These are phyloP conservation scores for Oryzias woworae DNA, from an alignment of 2,113 vertebrate species.

Conservation along the genomic window DNA sequence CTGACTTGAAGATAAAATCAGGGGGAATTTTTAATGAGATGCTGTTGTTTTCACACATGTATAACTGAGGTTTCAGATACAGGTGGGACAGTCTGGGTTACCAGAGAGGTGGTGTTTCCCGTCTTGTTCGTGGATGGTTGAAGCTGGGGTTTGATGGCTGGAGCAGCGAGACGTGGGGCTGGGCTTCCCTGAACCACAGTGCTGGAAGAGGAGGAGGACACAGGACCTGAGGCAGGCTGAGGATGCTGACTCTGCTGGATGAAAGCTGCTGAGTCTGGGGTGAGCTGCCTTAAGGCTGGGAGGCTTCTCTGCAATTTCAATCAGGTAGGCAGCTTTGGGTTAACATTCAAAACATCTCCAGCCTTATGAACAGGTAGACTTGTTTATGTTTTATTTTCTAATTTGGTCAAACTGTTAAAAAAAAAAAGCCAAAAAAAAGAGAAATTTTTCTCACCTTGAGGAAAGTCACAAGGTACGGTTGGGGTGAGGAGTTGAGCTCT, in stretches of 20 bases:
- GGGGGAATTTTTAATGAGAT: too few species aligned
- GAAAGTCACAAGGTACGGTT: slow-evolving; percentile 99
- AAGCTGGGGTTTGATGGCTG: slow-evolving; percentile 84
- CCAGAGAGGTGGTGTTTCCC: slow-evolving; percentile 83
- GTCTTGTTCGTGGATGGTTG: slow-evolving; percentile 86
- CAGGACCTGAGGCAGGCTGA: slow-evolving; percentile 79
- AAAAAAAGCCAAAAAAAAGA: background rate
- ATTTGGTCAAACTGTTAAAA: background rate
- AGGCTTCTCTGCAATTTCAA: slow-evolving; percentile 86
- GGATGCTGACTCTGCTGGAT: slow-evolving; percentile 94
- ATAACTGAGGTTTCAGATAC: background rate
- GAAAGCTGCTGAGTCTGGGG: slow-evolving; percentile 92
- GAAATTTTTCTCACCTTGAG: slow-evolving; percentile 83
- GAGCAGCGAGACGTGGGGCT: slow-evolving; percentile 61
- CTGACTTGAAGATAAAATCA: too few species aligned
- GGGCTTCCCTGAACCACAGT: slow-evolving; percentile 56
- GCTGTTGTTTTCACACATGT: too few species aligned
- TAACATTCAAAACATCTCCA: background rate
- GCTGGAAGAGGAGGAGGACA: slow-evolving; percentile 65
- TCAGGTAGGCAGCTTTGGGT: background rate
- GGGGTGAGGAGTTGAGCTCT: slow-evolving; percentile 97
- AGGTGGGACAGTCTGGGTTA: slow-evolving; percentile 35
- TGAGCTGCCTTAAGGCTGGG: slow-evolving; percentile 94
- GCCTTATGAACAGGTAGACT: background rate
- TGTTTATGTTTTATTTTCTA: background rate